Evolutionary conservation across 2,888 invertebrate genomes (phyloP).

Genomic region (Dascillus cervinus): DNA sequence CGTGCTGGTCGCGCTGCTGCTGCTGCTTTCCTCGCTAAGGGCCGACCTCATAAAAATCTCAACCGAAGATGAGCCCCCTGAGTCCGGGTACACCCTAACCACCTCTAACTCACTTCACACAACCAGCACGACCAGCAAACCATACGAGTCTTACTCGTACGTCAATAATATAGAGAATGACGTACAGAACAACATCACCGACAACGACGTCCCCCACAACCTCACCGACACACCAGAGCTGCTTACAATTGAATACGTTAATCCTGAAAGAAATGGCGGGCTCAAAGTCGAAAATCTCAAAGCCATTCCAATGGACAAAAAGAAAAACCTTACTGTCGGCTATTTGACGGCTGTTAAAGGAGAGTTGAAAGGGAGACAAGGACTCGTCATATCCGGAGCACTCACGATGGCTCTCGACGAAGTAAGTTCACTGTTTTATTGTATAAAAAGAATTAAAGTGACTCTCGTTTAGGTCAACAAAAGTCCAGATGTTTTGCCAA

Average conservation of each 20-base stretch:
- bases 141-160: conserved; percentile 8
- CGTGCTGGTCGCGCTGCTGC: conserved; percentile 45
- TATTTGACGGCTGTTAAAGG: conserved; percentile 74
- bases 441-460: no score
- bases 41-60: conserved; percentile 16
- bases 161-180: conserved; percentile 19
- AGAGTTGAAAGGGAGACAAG: conserved; percentile 69
- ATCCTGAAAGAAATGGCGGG: conserved; percentile 7
- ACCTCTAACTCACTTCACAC: conserved; percentile 15
- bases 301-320: conserved; percentile 51
- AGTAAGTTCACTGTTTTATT: conserved; percentile 44
- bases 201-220: conserved; percentile 7
- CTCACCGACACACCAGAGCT: conserved; percentile 19
- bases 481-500: conserved; percentile 59
- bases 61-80: conserved; percentile 11
- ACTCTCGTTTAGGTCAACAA: conserved; percentile 80
- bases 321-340: conserved; percentile 65
- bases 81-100: conserved; percentile 6
- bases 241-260: conserved; percentile 7
- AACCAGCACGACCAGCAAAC: conserved; percentile 15
- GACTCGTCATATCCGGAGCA: conserved; percentile 84
- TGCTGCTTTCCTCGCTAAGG: conserved; percentile 29
- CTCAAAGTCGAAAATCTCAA: conserved; percentile 24
- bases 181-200: conserved; percentile 11
- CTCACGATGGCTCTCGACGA: conserved; percentile 81